phyloP scores from a whole-genome alignment of 1,140 invertebrate genomes.

The Drosophila pseudoananassae region DNA sequence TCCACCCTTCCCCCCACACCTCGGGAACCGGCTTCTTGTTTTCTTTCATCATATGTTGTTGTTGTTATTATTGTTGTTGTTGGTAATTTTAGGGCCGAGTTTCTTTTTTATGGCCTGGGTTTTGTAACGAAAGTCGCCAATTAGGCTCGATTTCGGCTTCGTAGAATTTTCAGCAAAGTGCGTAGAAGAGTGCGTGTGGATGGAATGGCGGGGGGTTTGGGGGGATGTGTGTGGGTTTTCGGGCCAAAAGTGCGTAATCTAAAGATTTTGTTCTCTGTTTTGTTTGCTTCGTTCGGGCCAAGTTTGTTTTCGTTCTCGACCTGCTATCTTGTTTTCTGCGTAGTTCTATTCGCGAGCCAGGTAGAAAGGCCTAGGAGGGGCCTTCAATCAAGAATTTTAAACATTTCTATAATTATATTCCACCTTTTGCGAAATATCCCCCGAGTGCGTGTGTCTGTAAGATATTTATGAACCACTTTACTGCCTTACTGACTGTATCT shows the following conservation, averaged over 20 bases:
- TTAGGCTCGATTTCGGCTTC: constrained; percentile 49
- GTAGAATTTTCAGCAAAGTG: constrained; percentile 61
- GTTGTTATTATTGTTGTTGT: constrained; percentile 28
- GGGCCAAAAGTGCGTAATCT: constrained; percentile 64
- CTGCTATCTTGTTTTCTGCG: constrained; percentile 50
- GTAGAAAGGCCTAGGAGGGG: background rate
- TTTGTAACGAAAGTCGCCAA: constrained; percentile 70
- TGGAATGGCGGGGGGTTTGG: constrained; percentile 11
- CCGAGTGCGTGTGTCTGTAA: no score
- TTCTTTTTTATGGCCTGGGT: constrained; percentile 16
- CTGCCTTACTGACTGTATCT: constrained; percentile 6
- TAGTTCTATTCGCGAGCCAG: constrained; percentile 31
- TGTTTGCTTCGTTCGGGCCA: constrained; percentile 21
- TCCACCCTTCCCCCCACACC: constrained; percentile 1
- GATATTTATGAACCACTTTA: background rate
- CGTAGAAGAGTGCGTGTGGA: constrained; percentile 47
- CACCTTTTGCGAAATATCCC: no score
- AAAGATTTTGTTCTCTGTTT: constrained; percentile 46
- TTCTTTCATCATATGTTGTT: constrained; percentile 65
- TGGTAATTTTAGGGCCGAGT: background rate
- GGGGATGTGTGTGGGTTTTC: constrained; percentile 6
- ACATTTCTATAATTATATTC: background rate
- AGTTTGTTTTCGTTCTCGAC: constrained; percentile 19
- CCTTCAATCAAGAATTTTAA: background rate
- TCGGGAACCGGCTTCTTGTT: constrained; percentile 76